Conservation (phyloP, 2,888 invertebrate species). For the Nomada lathburiana region DNA sequence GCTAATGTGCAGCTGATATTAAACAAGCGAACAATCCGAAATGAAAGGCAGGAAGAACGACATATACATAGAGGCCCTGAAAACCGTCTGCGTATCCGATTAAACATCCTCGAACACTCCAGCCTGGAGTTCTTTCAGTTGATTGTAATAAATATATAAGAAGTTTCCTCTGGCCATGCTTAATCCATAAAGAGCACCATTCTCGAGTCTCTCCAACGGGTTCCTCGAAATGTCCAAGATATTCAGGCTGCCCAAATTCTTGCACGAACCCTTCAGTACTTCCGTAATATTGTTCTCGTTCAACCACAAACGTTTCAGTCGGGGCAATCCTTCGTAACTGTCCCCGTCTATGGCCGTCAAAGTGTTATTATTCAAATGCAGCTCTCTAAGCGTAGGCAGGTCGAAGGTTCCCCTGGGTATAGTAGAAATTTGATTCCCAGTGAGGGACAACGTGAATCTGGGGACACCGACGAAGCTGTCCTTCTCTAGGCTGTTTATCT, state of each 20-base stretch:
- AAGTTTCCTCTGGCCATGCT: slow-evolving; percentile 47
- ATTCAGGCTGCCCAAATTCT: slow-evolving; percentile 82
- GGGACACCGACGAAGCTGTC: slow-evolving; percentile 82
- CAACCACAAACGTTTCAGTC: slow-evolving; percentile 83
- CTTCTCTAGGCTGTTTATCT: slow-evolving; percentile 81
- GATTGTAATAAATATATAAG: slow-evolving; percentile 64
- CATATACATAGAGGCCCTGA: too few relatives aligned
- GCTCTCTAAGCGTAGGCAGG: slow-evolving; percentile 62
- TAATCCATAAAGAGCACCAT: slow-evolving; percentile 72
- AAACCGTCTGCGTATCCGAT: background rate
- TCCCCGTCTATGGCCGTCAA: slow-evolving; percentile 74
- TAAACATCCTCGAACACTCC: slow-evolving; percentile 70
- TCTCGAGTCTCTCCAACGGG: slow-evolving; percentile 79
- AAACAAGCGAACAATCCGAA: too few relatives aligned
- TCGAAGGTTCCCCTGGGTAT: slow-evolving; percentile 76
- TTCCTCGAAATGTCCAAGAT: slow-evolving; percentile 83
- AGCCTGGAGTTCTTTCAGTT: slow-evolving; percentile 61
- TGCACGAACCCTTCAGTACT: slow-evolving; percentile 83
- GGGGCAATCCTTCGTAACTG: slow-evolving; percentile 83
- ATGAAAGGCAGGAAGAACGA: too few relatives aligned
- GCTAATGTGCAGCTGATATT: too few relatives aligned
- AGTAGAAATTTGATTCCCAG: slow-evolving; percentile 82
- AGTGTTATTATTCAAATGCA: slow-evolving; percentile 67
- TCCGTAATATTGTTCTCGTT: slow-evolving; percentile 81
- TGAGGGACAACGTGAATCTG: slow-evolving; percentile 82